phyloP scores from a whole-genome alignment of 2,797 vertebrate species.

The Sebastes alutus region DNA sequence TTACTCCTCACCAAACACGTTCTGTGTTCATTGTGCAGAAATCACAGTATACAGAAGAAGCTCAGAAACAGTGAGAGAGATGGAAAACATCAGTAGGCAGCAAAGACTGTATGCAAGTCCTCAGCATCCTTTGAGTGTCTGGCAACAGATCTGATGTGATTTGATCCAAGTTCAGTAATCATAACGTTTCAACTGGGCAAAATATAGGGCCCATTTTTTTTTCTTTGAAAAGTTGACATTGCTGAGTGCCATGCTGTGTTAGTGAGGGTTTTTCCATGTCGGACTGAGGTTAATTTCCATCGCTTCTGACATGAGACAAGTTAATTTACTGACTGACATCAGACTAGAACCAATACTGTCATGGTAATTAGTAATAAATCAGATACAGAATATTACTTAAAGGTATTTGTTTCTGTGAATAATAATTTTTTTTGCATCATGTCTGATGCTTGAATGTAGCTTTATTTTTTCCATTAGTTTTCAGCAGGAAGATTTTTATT shows the following conservation, averaged over 20 bases:
- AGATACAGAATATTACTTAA: background rate
- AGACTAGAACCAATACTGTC: background rate
- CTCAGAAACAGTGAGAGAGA: background rate
- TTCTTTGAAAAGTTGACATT: slow-evolving; percentile 10
- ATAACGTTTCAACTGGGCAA: slow-evolving; percentile 23
- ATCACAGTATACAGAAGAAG: background rate
- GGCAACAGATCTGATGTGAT: slow-evolving; percentile 26
- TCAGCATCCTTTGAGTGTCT: slow-evolving; percentile 10
- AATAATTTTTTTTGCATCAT: background rate
- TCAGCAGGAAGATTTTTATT: background rate
- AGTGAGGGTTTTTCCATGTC: background rate
- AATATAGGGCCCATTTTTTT: background rate
- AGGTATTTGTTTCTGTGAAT: background rate
- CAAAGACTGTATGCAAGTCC: background rate
- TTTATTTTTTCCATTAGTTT: background rate
- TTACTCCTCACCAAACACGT: background rate
- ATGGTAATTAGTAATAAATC: background rate
- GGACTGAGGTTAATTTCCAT: background rate
- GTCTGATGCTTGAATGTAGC: background rate
- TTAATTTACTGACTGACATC: slow-evolving; percentile 3
- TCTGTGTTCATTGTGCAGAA: background rate
- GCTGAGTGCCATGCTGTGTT: background rate
- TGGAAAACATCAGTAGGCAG: background rate
- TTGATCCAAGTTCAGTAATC: slow-evolving; percentile 24
- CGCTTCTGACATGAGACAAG: background rate